phyloP scores from a whole-genome alignment of 2,888 invertebrate species.

The Neoascia interrupta region DNA sequence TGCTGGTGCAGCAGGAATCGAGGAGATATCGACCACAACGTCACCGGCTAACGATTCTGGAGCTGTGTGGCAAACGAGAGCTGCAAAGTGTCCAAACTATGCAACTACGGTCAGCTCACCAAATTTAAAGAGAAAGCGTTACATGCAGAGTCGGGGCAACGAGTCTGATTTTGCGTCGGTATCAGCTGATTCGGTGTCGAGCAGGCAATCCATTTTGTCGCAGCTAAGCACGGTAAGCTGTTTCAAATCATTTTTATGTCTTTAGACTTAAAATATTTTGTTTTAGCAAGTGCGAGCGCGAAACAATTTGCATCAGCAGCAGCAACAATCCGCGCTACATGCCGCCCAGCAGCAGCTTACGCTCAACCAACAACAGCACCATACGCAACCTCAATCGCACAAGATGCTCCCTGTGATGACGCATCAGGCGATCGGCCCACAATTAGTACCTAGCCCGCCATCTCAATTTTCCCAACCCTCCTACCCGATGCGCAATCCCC shows the following conservation, averaged over 20 bases:
- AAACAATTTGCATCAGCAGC: slow-evolving; percentile 66
- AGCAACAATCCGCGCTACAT: slow-evolving; percentile 56
- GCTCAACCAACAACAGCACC: slow-evolving; percentile 70
- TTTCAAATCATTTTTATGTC: slow-evolving; percentile 71
- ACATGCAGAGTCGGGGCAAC: slow-evolving; percentile 75
- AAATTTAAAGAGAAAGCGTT: slow-evolving; percentile 77
- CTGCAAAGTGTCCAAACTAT: slow-evolving; percentile 74
- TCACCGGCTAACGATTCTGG: slow-evolving; percentile 79
- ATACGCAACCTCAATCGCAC: slow-evolving; percentile 50
- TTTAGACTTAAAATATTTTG: not conserved
- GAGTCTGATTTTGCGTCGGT: slow-evolving; percentile 83
- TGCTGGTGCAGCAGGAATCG: slow-evolving; percentile 7
- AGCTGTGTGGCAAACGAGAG: slow-evolving; percentile 67
- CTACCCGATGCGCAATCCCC: slow-evolving; percentile 79
- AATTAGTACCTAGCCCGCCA: slow-evolving; percentile 74
- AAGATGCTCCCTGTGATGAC: slow-evolving; percentile 56
- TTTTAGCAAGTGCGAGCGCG: slow-evolving; percentile 75
- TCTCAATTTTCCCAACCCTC: slow-evolving; percentile 81
- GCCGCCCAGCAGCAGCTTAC: slow-evolving; percentile 71
- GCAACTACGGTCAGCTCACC: slow-evolving; percentile 76
- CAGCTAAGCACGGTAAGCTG: slow-evolving; percentile 80
- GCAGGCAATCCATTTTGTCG: slow-evolving; percentile 81
- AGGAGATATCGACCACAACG: slow-evolving; percentile 56
- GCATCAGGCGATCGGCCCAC: slow-evolving; percentile 45
- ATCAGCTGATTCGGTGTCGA: slow-evolving; percentile 85